phyloP scores from a whole-genome alignment of 2,113 vertebrate genomes.

The Hymenochirus boettgeri region DNA sequence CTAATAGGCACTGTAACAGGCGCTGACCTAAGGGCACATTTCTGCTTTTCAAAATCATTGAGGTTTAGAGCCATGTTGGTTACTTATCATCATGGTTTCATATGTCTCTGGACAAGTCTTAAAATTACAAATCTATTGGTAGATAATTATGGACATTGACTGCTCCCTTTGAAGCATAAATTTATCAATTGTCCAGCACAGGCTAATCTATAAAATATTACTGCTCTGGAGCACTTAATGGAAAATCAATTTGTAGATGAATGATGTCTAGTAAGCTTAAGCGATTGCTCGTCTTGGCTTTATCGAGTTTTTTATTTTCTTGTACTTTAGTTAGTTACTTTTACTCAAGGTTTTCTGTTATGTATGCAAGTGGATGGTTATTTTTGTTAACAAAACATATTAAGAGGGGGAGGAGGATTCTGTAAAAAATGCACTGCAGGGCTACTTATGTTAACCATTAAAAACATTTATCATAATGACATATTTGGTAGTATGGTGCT shows the following conservation, averaged over 20 bases:
- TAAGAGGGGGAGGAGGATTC: too few species aligned
- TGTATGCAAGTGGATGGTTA: too few species aligned
- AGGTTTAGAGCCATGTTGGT: background rate
- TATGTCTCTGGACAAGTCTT: background rate
- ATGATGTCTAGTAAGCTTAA: conserved; percentile 10
- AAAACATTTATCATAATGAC: too few species aligned
- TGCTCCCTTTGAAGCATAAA: background rate
- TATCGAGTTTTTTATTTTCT: conserved; percentile 5
- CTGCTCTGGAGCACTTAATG: conserved; percentile 15
- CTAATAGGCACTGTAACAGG: too few species aligned
- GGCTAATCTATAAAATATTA: conserved; percentile 23
- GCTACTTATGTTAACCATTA: too few species aligned
- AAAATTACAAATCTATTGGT: conserved; percentile 2
- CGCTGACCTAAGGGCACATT: too few species aligned
- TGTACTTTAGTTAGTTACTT: background rate
- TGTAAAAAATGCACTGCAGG: too few species aligned
- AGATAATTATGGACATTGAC: conserved; percentile 7
- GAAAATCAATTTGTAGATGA: conserved; percentile 25
- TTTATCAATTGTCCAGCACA: conserved; percentile 17
- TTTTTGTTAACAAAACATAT: too few species aligned
- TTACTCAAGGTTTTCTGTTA: too few species aligned
- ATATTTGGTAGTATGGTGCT: too few species aligned
- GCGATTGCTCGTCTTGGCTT: background rate
- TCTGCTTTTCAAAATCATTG: too few species aligned
- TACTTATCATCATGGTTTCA: background rate